Conservation (phyloP, 2,888 invertebrate species). For the Trichacis sp. region DNA sequence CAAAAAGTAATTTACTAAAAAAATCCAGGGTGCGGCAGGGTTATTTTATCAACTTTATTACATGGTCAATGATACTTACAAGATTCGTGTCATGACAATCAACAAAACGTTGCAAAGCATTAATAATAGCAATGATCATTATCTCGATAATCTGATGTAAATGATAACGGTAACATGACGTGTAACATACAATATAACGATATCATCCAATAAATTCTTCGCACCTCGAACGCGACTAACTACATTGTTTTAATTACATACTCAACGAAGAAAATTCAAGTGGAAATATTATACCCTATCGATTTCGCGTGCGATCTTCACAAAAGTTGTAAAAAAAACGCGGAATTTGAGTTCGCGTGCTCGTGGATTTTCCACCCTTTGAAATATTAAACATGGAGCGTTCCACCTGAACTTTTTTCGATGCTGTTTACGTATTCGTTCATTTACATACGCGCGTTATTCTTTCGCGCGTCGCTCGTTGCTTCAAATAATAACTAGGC, state of each 20-base stretch:
- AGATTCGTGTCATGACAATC: slow-evolving; percentile 54
- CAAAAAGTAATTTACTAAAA: no score
- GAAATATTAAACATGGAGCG: no score
- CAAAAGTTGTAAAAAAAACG: no score
- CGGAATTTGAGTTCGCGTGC: no score
- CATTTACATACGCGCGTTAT: slow-evolving; percentile 11
- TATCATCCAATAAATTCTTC: slow-evolving; percentile 49
- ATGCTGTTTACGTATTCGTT: slow-evolving; percentile 43
- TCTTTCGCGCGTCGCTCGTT: neutral
- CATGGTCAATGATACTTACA: slow-evolving; percentile 38
- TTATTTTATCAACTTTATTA: slow-evolving; percentile 39
- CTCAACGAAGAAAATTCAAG: slow-evolving; percentile 42
- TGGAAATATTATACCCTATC: no score
- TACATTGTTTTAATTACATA: slow-evolving; percentile 23
- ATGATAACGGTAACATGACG: slow-evolving; percentile 49
- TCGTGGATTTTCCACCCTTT: no score
- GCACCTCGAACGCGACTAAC: slow-evolving; percentile 2
- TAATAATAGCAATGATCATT: slow-evolving; percentile 46
- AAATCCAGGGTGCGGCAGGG: no score
- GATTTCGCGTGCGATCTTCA: no score
- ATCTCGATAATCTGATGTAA: slow-evolving; percentile 42
- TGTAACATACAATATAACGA: slow-evolving; percentile 64
- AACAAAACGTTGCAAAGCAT: slow-evolving; percentile 67
- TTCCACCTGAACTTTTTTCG: neutral
- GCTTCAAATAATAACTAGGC: slow-evolving; percentile 46